Evolutionary conservation across 2,888 invertebrate species (phyloP).

Genomic region (Drosophila bunnanda): DNA sequence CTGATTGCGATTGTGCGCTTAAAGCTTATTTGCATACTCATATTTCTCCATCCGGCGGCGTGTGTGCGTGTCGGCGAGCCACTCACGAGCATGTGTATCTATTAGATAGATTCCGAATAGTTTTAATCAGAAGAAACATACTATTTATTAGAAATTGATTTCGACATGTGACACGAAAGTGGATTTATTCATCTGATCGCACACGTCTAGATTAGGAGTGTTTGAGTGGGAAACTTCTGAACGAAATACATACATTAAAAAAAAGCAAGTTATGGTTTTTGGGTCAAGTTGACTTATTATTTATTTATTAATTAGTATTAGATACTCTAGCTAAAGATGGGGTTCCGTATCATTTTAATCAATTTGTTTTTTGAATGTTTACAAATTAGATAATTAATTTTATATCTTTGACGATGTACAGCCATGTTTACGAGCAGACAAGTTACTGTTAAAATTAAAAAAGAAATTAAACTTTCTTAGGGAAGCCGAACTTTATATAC

Average conservation of each 20-base stretch:
- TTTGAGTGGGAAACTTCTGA: conserved; percentile 1
- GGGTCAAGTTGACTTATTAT: conserved; percentile 2
- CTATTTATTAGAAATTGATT: conserved; percentile 56
- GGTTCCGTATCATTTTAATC: background rate
- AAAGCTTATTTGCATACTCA: conserved; percentile 77
- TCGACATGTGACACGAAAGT: conserved; percentile 29
- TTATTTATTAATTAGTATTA: background rate
- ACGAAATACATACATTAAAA: background rate
- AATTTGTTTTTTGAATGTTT: background rate
- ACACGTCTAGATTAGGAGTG: conserved; percentile 18
- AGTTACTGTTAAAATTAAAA: background rate
- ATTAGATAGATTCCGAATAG: conserved; percentile 49
- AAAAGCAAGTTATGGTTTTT: background rate
- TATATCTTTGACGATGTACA: background rate
- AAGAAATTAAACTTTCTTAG: too few relatives aligned
- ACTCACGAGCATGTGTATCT: conserved; percentile 51
- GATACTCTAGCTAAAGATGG: background rate
- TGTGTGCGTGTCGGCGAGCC: conserved; percentile 50
- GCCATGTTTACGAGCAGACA: background rate
- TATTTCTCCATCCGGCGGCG: conserved; percentile 70
- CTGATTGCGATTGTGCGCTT: conserved; percentile 80
- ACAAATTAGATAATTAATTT: background rate
- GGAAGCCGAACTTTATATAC: too few relatives aligned
- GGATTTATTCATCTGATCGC: conserved; percentile 32
- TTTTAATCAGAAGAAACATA: conserved; percentile 68